Conservation (phyloP, 1,140 invertebrate genomes). For the Drosophila jambulina region DNA sequence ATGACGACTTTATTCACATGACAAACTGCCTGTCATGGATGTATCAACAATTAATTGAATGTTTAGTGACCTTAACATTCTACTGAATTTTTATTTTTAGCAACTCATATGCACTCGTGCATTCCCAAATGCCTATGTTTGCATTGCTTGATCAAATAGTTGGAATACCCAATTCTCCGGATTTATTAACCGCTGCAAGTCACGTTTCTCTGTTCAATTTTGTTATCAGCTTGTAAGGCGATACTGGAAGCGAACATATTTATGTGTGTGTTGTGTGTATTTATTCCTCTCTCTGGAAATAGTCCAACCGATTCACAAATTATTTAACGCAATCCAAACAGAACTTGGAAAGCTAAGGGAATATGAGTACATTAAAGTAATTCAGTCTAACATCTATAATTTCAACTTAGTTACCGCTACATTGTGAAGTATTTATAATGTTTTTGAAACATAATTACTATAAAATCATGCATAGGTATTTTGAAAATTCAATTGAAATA, state of each 20-base stretch:
- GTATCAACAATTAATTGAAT: constrained; percentile 20
- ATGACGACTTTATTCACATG: constrained; percentile 6
- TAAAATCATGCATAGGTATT: too few relatives aligned
- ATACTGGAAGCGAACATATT: constrained; percentile 5
- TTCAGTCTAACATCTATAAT: not conserved
- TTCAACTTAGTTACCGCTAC: not conserved
- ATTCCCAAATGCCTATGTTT: constrained; percentile 24
- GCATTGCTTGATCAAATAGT: constrained; percentile 31
- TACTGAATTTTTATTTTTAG: constrained; percentile 26
- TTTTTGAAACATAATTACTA: not conserved
- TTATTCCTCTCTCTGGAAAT: constrained; percentile 2
- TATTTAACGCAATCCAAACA: constrained; percentile 46
- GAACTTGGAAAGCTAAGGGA: constrained; percentile 17
- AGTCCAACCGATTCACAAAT: constrained; percentile 43
- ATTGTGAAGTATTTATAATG: not conserved
- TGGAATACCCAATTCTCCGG: constrained; percentile 15
- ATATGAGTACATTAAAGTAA: not conserved
- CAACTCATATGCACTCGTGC: constrained; percentile 32
- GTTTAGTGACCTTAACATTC: constrained; percentile 39
- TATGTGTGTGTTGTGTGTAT: constrained; percentile 9
- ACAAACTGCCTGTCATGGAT: constrained; percentile 18
- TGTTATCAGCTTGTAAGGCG: constrained; percentile 45
- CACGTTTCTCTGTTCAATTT: constrained; percentile 41
- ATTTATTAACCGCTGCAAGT: constrained; percentile 19
- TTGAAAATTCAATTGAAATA: too few relatives aligned